Evolutionary conservation across 2,113 vertebrate genomes (phyloP).

Genomic region (Phoenicopterus ruber): DNA sequence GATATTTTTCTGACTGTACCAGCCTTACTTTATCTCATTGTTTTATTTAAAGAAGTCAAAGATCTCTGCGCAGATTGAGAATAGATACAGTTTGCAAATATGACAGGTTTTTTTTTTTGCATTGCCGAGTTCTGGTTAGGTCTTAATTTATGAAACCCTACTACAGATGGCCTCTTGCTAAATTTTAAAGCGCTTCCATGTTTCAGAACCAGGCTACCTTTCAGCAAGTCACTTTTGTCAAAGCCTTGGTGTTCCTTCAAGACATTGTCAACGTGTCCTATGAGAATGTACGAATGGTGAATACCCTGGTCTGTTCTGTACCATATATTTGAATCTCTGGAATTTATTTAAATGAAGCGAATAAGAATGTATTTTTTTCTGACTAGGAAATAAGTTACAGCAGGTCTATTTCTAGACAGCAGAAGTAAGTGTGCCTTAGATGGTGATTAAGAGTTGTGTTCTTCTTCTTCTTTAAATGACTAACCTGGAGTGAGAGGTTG

Average conservation of each 20-base stretch:
- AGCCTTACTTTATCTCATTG: neutral
- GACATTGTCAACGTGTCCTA: constrained; percentile 17
- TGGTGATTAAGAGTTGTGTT: constrained; percentile 74
- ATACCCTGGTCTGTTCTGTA: constrained; percentile 40
- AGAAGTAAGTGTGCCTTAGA: constrained; percentile 78
- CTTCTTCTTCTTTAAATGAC: constrained; percentile 82
- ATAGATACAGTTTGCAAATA: neutral
- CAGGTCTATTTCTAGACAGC: constrained; percentile 74
- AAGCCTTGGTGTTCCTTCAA: constrained; percentile 75
- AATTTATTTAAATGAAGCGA: constrained; percentile 65
- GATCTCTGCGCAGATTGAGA: neutral
- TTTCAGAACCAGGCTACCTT: constrained; percentile 32
- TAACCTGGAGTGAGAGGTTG: constrained; percentile 83
- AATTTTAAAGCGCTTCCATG: neutral
- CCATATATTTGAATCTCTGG: constrained; percentile 58
- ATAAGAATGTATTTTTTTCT: constrained; percentile 69
- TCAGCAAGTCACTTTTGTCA: constrained; percentile 79
- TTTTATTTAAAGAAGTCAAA: neutral
- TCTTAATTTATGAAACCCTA: neutral
- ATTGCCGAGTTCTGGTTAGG: neutral
- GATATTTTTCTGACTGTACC: neutral
- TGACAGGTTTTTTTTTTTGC: neutral
- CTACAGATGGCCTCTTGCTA: neutral
- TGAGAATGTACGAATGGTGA: constrained; percentile 25
- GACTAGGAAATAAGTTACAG: constrained; percentile 71